A percentile compares a stretch with the other conserved stretches of the same genome.
These are phyloP conservation scores for Xenopus petersii DNA, from an alignment of 2,797 vertebrate genomes.

Conservation along the genomic window DNA sequence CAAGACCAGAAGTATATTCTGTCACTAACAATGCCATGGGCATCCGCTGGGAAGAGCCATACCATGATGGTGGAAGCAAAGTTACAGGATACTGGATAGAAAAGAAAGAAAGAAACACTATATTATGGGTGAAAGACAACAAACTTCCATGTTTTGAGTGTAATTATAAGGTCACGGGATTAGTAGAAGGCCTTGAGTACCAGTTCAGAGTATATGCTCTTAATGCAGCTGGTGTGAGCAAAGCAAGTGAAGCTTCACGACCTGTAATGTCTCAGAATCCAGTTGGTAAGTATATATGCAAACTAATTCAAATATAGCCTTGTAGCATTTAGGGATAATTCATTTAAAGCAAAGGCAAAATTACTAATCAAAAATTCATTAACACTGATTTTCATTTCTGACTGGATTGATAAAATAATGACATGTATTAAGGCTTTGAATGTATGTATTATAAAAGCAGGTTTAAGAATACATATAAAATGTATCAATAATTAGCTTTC, in stretches of 20 bases:
- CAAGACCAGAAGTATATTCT: conserved; percentile 80
- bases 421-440: too few relatives aligned
- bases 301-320: neutral
- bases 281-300: conserved; percentile 80
- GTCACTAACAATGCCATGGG: conserved; percentile 83
- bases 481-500: too few relatives aligned
- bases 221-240: conserved; percentile 94
- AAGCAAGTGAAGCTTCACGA: conserved; percentile 96
- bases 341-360: too few relatives aligned
- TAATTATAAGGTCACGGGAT: conserved; percentile 77
- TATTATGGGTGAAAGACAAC: conserved; percentile 97
- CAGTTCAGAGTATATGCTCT: conserved; percentile 95
- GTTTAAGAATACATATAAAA: too few relatives aligned
- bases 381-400: too few relatives aligned
- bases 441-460: too few relatives aligned
- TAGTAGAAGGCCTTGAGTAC: conserved; percentile 94
- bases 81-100: conserved; percentile 97
- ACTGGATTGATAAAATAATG: too few relatives aligned
- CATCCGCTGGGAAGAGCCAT: conserved; percentile 96
- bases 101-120: conserved; percentile 97
- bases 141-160: conserved; percentile 94
- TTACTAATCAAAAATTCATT: too few relatives aligned
- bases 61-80: conserved; percentile 95
- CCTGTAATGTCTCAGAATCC: conserved; percentile 91
- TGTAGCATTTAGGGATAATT: too few relatives aligned